Evolutionary conservation across 2,113 vertebrate species (phyloP).

Genomic region (Oenanthe oenanthe): DNA sequence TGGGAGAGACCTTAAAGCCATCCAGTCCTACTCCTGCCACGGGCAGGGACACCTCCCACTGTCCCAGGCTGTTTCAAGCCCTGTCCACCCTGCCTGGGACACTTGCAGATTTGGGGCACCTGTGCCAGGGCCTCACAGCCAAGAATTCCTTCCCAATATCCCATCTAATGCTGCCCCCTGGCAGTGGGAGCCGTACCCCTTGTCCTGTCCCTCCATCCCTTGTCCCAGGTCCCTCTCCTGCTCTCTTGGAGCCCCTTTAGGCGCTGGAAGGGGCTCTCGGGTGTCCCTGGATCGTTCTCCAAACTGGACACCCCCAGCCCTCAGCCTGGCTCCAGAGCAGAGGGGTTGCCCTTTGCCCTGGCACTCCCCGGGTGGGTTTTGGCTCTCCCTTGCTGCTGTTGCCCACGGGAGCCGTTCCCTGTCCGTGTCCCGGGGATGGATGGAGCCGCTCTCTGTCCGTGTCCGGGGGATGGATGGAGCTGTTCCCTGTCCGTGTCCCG

Average conservation of each 20-base stretch:
- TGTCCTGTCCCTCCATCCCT: neutral
- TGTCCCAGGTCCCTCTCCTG: neutral
- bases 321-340: neutral
- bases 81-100: rapidly evolving
- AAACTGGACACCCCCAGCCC: neutral
- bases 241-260: neutral
- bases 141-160: neutral
- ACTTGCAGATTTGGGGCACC: neutral
- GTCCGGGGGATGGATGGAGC: no score
- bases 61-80: rapidly evolving
- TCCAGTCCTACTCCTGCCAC: neutral
- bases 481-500: no score
- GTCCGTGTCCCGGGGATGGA: no score
- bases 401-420: neutral
- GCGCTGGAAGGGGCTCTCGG: neutral
- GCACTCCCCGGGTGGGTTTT: neutral
- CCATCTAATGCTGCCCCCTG: no score
- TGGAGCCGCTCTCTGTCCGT: no score
- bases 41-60: neutral
- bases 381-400: rapidly evolving
- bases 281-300: neutral
- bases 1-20: neutral
- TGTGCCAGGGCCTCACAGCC: neutral
- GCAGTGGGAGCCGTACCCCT: neutral
- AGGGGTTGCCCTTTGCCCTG: rapidly evolving